Evolutionary conservation across 2,888 invertebrate species (phyloP).

Genomic region (Tortricodes alternella): DNA sequence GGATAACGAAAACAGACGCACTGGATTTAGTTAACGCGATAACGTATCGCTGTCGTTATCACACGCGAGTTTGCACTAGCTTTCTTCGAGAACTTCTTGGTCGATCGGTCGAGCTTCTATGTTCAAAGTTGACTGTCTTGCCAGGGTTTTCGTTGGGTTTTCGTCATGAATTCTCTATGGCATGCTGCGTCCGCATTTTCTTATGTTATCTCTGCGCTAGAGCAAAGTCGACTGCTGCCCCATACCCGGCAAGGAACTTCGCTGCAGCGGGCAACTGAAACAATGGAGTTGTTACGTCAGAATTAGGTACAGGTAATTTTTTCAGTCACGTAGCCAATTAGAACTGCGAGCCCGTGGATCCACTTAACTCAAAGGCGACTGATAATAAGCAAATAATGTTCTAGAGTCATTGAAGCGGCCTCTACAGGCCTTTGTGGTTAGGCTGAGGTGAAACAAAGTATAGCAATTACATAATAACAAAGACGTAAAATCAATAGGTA

Average conservation of each 20-base stretch:
- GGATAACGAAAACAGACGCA: constrained; percentile 60
- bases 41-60: constrained; percentile 56
- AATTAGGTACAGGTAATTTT: constrained; percentile 39
- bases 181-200: constrained; percentile 8
- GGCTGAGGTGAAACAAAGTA: background rate
- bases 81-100: constrained; percentile 52
- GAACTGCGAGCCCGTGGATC: background rate
- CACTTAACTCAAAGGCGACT: constrained; percentile 12
- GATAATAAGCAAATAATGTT: background rate
- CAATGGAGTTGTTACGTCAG: constrained; percentile 59
- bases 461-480: too few relatives aligned
- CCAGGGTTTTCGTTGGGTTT: constrained; percentile 38
- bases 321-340: constrained; percentile 45
- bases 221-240: constrained; percentile 69
- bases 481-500: too few relatives aligned
- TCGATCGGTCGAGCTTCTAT: constrained; percentile 38
- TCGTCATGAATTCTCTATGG: constrained; percentile 33
- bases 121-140: constrained; percentile 32
- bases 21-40: constrained; percentile 48
- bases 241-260: constrained; percentile 71
- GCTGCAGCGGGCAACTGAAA: constrained; percentile 73
- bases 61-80: constrained; percentile 49
- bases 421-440: constrained; percentile 1
- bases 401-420: constrained; percentile 5
- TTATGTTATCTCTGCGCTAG: constrained; percentile 1